phyloP scores from a whole-genome alignment of 2,113 vertebrate genomes.

The Cyprinodon brontotheroides region DNA sequence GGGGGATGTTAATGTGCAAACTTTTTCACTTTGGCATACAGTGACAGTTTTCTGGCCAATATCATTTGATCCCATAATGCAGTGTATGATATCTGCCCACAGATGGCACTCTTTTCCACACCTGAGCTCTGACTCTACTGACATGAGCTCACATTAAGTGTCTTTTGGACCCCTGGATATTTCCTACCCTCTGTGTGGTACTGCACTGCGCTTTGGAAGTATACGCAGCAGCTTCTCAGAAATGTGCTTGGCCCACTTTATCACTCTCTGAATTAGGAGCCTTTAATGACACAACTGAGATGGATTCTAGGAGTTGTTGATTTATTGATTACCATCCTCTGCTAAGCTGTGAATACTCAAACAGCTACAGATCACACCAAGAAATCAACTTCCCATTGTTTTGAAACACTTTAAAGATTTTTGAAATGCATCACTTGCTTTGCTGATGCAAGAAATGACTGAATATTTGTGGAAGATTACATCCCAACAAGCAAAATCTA shows the following conservation, averaged over 20 bases:
- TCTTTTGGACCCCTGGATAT: slow-evolving; percentile 26
- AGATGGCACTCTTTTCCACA: slow-evolving; percentile 68
- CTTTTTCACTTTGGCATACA: not conserved
- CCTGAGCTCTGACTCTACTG: slow-evolving; percentile 44
- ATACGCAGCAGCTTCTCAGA: slow-evolving; percentile 47
- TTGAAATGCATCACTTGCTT: slow-evolving; percentile 37
- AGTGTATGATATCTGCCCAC: slow-evolving; percentile 19
- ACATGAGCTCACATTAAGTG: slow-evolving; percentile 57
- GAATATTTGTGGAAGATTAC: slow-evolving; percentile 34
- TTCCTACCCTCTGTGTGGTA: slow-evolving; percentile 30
- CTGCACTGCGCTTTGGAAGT: slow-evolving; percentile 27
- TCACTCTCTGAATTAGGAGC: slow-evolving; percentile 68
- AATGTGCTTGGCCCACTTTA: slow-evolving; percentile 54
- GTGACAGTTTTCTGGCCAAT: not conserved
- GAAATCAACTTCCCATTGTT: slow-evolving; percentile 45
- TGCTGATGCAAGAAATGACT: slow-evolving; percentile 47
- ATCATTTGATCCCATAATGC: slow-evolving; percentile 5
- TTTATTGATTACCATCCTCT: slow-evolving; percentile 66
- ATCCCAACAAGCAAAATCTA: slow-evolving; percentile 30
- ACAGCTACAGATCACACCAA: slow-evolving; percentile 67
- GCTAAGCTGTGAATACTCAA: slow-evolving; percentile 72
- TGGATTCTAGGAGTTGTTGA: slow-evolving; percentile 66
- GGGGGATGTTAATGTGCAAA: not conserved
- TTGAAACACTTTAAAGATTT: slow-evolving; percentile 36
- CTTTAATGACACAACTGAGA: slow-evolving; percentile 70